phyloP scores from a whole-genome alignment of 30 jellyfish, hydroid and myxozoan species.

The Nemopilema nomurai region DNA sequence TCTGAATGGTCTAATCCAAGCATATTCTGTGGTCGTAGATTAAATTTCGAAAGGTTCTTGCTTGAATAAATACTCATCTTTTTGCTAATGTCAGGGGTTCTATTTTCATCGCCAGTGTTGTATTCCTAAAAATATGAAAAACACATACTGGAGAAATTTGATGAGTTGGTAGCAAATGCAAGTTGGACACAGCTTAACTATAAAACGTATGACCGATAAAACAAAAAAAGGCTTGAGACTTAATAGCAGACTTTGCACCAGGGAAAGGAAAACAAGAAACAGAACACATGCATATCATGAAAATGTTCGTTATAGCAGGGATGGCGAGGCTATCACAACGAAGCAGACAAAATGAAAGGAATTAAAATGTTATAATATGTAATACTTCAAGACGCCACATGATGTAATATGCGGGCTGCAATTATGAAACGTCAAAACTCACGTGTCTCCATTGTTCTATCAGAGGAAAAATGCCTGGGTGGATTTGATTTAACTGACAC shows the following conservation, averaged over 20 bases:
- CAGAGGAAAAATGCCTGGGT: constrained; percentile 72
- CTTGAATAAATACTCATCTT: constrained; percentile 1
- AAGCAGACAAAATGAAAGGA: no score
- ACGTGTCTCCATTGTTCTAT: constrained; percentile 66
- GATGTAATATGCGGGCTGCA: no score
- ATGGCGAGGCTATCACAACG: no score
- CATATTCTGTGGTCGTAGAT: constrained; percentile 19
- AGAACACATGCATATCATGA: no score
- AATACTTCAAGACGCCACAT: neutral
- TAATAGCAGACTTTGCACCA: no score
- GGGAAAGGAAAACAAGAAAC: no score
- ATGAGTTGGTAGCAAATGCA: neutral
- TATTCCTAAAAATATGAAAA: neutral
- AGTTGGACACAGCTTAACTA: no score
- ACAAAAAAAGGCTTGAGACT: no score
- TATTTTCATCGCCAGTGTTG: neutral
- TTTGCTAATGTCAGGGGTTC: neutral
- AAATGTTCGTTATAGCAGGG: no score
- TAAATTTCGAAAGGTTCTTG: constrained; percentile 42
- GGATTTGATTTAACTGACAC: constrained; percentile 57
- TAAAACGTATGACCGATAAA: no score
- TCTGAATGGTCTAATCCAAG: constrained; percentile 54
- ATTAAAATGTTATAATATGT: neutral
- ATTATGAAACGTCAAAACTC: neutral
- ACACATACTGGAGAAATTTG: neutral